Conservation (phyloP, 1,140 invertebrate genomes). For the Apocrypta bakeri region DNA sequence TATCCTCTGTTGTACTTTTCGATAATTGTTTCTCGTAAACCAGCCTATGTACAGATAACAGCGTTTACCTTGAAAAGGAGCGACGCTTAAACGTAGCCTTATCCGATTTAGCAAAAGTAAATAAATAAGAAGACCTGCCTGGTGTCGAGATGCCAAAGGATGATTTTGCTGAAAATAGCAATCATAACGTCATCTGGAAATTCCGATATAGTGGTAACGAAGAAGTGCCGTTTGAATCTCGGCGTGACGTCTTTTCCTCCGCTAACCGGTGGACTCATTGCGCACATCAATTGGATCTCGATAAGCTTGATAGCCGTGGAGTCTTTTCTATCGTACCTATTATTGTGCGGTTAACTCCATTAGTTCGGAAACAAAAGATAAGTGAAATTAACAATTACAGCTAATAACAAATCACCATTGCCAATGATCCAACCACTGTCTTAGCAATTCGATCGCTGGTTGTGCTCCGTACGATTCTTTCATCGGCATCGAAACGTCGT, state of each 20-base stretch:
- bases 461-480: slow-evolving; percentile 92
- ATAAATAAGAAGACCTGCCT: too few species aligned
- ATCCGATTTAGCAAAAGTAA: too few species aligned
- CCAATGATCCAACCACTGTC: slow-evolving; percentile 93
- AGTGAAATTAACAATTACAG: slow-evolving; percentile 13
- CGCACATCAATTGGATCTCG: slow-evolving; percentile 90
- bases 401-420: slow-evolving; percentile 78
- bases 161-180: slow-evolving; percentile 92
- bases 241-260: slow-evolving; percentile 90
- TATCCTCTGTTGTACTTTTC: too few species aligned
- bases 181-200: slow-evolving; percentile 90
- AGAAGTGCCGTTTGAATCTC: slow-evolving; percentile 93
- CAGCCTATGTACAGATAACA: too few species aligned
- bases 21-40: too few species aligned
- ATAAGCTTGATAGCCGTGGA: slow-evolving; percentile 88
- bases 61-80: too few species aligned
- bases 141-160: slow-evolving; percentile 95
- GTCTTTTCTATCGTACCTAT: slow-evolving; percentile 93
- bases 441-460: slow-evolving; percentile 91
- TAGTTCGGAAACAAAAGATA: slow-evolving; percentile 26
- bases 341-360: neutral
- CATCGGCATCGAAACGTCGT: slow-evolving; percentile 95
- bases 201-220: slow-evolving; percentile 91
- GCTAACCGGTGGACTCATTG: slow-evolving; percentile 88
- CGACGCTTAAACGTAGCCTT: too few species aligned